A percentile compares a stretch with the other conserved stretches of the same genome.
phyloP scores from a whole-genome alignment of 1,140 invertebrate genomes.

The Papilio aristodemus region DNA sequence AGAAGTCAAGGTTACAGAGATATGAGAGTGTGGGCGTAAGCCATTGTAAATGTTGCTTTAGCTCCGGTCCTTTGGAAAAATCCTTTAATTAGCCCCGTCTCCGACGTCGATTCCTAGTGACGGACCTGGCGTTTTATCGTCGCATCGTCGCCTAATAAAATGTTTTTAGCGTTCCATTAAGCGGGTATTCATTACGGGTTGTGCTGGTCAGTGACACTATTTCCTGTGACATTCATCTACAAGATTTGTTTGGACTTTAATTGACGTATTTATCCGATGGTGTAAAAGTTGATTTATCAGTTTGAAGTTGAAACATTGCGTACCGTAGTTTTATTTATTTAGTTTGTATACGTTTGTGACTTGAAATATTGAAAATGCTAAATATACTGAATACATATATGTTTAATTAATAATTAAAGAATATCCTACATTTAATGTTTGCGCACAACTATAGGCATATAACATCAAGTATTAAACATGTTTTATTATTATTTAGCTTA shows the following conservation, averaged over 20 bases:
- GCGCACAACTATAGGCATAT: too few species aligned
- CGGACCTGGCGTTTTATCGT: slow-evolving; percentile 11
- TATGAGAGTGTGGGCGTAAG: slow-evolving; percentile 19
- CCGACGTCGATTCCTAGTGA: slow-evolving; percentile 4
- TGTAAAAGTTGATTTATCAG: slow-evolving; percentile 10
- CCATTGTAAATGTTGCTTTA: slow-evolving; percentile 11
- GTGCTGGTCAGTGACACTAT: slow-evolving; percentile 17
- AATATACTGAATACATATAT: not conserved
- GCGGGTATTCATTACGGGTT: slow-evolving; percentile 14
- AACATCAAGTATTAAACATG: too few species aligned
- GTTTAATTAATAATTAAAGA: too few species aligned
- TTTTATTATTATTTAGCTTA: too few species aligned
- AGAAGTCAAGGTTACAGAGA: slow-evolving; percentile 23
- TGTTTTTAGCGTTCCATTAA: slow-evolving; percentile 25
- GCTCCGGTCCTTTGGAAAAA: slow-evolving; percentile 14
- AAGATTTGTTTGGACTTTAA: slow-evolving; percentile 21
- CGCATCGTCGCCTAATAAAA: slow-evolving; percentile 23
- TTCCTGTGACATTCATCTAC: slow-evolving; percentile 11
- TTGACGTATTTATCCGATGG: not conserved
- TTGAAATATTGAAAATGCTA: not conserved
- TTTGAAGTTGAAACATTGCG: not conserved
- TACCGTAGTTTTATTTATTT: not conserved
- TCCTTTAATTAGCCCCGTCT: slow-evolving; percentile 21
- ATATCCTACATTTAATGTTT: too few species aligned
- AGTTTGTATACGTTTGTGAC: not conserved